These are phyloP conservation scores for Thera britannica DNA, from an alignment of 2,888 invertebrate species.

Conservation along the genomic window DNA sequence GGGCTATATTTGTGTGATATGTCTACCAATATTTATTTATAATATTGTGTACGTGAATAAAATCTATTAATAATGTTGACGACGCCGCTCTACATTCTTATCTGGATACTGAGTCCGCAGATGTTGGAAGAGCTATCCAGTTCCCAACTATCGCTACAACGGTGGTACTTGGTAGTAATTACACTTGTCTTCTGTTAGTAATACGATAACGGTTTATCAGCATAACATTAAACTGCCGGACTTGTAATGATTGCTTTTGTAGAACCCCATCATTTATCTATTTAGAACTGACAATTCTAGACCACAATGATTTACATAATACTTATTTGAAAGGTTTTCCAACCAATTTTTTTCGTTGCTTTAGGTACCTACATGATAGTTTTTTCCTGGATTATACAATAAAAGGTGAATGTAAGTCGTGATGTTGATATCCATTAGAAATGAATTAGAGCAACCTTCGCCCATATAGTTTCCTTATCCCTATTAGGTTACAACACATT, in stretches of 20 bases:
- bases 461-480: no score
- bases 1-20: no score
- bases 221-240: background rate
- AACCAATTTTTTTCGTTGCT: no score
- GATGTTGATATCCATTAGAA: no score
- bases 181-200: constrained; percentile 19
- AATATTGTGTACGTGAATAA: constrained; percentile 67
- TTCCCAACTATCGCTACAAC: constrained; percentile 27
- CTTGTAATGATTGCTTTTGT: background rate
- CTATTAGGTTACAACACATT: no score
- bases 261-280: background rate
- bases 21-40: background rate
- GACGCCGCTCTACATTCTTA: constrained; percentile 79
- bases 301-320: no score
- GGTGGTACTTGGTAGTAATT: constrained; percentile 7
- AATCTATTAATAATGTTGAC: constrained; percentile 82
- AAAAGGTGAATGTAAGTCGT: no score
- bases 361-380: no score
- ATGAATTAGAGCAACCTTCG: no score
- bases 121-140: constrained; percentile 46
- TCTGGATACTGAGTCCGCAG: constrained; percentile 70
- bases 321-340: no score
- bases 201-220: background rate
- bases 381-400: no score
- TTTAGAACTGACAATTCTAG: no score